These are phyloP conservation scores for Poeciliopsis prolifica DNA, from an alignment of 2,113 vertebrate genomes.

Conservation along the genomic window DNA sequence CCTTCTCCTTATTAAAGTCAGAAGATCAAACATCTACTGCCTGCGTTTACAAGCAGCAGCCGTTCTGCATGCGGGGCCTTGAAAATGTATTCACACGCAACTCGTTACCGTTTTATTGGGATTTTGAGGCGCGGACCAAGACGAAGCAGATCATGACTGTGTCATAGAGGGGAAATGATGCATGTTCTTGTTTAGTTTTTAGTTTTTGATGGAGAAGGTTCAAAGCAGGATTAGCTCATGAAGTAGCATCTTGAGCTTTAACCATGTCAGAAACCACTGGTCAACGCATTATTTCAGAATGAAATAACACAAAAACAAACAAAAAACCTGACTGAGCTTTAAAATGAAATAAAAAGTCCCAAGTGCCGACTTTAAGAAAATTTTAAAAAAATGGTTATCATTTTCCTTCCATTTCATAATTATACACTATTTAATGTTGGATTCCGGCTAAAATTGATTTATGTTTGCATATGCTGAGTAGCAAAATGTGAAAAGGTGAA, in stretches of 20 bases:
- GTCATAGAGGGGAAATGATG: too few species aligned
- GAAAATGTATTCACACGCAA: neutral
- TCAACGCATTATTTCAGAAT: too few species aligned
- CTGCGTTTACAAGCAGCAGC: neutral
- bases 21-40: slow-evolving; percentile 41
- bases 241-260: too few species aligned
- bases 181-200: neutral
- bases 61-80: neutral
- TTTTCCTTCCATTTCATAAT: neutral
- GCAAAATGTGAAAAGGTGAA: neutral
- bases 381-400: neutral
- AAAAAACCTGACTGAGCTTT: too few species aligned
- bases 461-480: neutral
- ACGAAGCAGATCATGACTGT: too few species aligned
- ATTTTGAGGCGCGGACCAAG: too few species aligned
- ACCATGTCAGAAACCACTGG: too few species aligned
- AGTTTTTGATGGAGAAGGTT: neutral
- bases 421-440: neutral
- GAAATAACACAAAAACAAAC: too few species aligned
- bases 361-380: neutral
- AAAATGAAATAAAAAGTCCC: too few species aligned
- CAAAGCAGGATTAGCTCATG: too few species aligned
- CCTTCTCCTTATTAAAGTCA: slow-evolving; percentile 38
- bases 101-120: neutral
- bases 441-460: neutral